These are phyloP conservation scores for Neomonachus schauinslandi DNA, from an alignment of 2,113 vertebrate genomes.

Conservation along the genomic window DNA sequence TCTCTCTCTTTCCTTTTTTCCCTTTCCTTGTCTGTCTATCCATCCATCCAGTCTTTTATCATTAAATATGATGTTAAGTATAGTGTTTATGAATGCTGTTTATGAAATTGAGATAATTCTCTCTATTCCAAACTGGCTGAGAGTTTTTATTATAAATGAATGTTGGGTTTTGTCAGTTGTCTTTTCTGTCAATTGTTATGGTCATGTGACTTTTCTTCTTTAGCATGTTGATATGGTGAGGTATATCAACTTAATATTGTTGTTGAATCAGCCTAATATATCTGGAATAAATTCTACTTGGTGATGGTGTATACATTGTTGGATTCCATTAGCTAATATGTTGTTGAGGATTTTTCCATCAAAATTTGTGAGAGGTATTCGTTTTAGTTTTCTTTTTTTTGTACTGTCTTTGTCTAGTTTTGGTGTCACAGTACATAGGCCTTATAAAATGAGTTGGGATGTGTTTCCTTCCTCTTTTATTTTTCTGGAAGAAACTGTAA, in stretches of 20 bases:
- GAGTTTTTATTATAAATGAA: neutral
- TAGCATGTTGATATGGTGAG: neutral
- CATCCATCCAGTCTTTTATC: neutral
- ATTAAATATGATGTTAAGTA: neutral
- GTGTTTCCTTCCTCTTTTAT: neutral
- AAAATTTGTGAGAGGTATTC: neutral
- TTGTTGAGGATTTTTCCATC: conserved; percentile 38
- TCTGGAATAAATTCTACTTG: neutral
- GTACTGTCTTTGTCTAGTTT: neutral
- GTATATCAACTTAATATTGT: neutral
- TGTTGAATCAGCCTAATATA: neutral
- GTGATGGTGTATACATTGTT: neutral
- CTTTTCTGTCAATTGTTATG: neutral
- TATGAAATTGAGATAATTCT: neutral
- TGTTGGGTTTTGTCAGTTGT: neutral
- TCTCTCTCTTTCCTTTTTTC: no score
- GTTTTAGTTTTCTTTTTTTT: neutral
- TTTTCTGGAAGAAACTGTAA: conserved; percentile 8
- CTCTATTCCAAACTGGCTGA: neutral
- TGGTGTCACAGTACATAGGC: neutral
- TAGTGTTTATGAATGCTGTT: neutral
- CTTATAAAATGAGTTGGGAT: neutral
- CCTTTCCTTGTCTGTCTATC: neutral
- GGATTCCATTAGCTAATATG: conserved; percentile 10
- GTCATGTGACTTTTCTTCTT: neutral